phyloP scores from a whole-genome alignment of 2,797 vertebrate genomes.

The Malacoctenus gilli region DNA sequence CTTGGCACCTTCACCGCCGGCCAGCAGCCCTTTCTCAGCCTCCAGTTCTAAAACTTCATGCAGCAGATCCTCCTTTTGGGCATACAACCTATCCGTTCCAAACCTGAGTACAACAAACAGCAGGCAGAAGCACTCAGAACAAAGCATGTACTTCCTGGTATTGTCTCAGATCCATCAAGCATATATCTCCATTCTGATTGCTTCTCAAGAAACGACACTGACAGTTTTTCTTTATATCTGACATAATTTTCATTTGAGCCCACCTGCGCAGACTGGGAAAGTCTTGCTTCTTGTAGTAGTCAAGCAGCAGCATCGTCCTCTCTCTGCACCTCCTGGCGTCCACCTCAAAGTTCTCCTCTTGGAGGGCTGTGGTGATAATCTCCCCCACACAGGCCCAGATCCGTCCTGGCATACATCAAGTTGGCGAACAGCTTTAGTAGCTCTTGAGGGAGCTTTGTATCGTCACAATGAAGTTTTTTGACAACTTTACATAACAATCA shows the following conservation, averaged over 20 bases:
- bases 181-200: no score
- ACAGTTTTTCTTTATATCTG: background rate
- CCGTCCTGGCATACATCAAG: slow-evolving; percentile 52
- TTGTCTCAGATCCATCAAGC: no score
- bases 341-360: slow-evolving; percentile 84
- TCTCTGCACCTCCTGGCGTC: slow-evolving; percentile 83
- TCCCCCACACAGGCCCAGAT: slow-evolving; percentile 83
- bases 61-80: slow-evolving; percentile 83
- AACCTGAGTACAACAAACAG: slow-evolving; percentile 68
- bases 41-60: slow-evolving; percentile 85
- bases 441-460: no score
- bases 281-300: slow-evolving; percentile 87
- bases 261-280: slow-evolving; percentile 83
- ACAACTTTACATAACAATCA: background rate
- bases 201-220: background rate
- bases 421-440: background rate
- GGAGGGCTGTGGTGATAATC: slow-evolving; percentile 79
- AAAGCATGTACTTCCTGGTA: background rate
- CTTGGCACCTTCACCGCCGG: slow-evolving; percentile 69
- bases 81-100: slow-evolving; percentile 82
- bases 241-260: background rate
- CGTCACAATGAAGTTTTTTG: background rate
- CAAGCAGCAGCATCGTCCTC: slow-evolving; percentile 83
- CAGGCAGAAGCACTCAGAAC: no score
- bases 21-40: slow-evolving; percentile 78